phyloP scores from a whole-genome alignment of 1,140 invertebrate species.

The Venturia canescens region DNA sequence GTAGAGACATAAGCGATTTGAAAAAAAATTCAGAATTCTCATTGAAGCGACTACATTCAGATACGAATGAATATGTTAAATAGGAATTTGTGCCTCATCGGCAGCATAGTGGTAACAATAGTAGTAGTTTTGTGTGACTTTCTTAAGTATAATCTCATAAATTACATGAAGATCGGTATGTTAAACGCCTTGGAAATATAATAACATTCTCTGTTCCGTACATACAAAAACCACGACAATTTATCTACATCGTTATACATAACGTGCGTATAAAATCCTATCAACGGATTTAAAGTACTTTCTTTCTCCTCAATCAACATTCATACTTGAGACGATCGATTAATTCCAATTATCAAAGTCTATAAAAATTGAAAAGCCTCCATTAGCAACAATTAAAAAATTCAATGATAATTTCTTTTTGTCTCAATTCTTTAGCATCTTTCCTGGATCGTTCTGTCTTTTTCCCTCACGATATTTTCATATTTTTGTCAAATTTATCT shows the following conservation, averaged over 20 bases:
- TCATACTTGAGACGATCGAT: background rate
- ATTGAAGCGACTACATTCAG: background rate
- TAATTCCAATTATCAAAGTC: constrained; percentile 3
- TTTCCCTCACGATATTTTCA: background rate
- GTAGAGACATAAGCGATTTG: too few relatives aligned
- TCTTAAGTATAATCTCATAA: constrained; percentile 15
- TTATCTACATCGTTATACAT: background rate
- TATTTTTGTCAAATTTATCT: background rate
- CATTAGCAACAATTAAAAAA: background rate
- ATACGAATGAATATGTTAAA: background rate
- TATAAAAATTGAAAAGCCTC: background rate
- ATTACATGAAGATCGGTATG: constrained; percentile 13
- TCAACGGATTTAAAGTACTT: background rate
- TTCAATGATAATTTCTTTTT: background rate
- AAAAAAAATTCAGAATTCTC: too few relatives aligned
- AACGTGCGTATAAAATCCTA: constrained; percentile 11
- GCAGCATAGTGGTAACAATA: background rate
- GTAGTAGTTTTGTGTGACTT: background rate
- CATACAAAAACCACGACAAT: background rate
- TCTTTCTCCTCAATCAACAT: background rate
- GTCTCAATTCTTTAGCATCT: too few relatives aligned
- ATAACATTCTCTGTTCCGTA: background rate
- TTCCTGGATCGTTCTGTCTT: too few relatives aligned
- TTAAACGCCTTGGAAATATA: constrained; percentile 13
- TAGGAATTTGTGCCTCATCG: background rate